Percentiles rank a stretch among this genome's conserved stretches.
Conservation (phyloP, 2,797 vertebrate species). For the Lepilemur septentrionalis region DNA sequence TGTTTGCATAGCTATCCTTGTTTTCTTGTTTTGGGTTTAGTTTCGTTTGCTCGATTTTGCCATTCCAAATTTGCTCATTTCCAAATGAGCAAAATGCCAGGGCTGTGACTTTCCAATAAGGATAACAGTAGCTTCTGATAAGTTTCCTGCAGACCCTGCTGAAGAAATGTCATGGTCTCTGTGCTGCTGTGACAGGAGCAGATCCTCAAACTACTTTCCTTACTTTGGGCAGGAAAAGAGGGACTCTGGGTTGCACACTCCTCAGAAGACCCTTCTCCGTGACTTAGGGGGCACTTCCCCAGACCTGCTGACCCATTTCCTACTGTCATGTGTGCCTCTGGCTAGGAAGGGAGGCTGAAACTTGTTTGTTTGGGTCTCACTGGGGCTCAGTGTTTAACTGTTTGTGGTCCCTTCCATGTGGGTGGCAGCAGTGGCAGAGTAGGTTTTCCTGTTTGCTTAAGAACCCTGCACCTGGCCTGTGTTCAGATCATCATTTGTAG, state of each 20-base stretch:
- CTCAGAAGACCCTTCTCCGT: not conserved
- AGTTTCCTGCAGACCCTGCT: not conserved
- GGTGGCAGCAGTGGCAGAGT: not conserved
- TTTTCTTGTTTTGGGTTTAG: not conserved
- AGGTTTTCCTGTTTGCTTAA: not conserved
- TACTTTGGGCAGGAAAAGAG: not conserved
- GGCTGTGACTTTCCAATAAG: not conserved
- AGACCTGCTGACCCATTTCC: not conserved
- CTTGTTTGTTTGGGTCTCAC: not conserved
- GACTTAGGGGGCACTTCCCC: not conserved
- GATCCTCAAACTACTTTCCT: not conserved
- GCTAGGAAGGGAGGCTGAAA: not conserved
- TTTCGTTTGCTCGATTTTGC: not conserved
- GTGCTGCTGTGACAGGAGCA: not conserved
- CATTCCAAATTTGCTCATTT: not conserved
- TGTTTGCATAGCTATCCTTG: not conserved
- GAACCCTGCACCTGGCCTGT: not conserved
- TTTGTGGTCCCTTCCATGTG: not conserved
- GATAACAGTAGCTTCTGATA: not conserved
- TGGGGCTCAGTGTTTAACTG: not conserved
- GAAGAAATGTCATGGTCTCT: not conserved
- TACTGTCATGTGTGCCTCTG: not conserved
- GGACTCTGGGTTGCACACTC: not conserved
- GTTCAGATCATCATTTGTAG: slow-evolving; percentile 4
- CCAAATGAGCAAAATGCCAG: not conserved